Evolutionary conservation across 2,888 invertebrate species (phyloP), one percentile per base, ranked within the genome.

Genomic region (Ariolimax columbianus): DNA sequence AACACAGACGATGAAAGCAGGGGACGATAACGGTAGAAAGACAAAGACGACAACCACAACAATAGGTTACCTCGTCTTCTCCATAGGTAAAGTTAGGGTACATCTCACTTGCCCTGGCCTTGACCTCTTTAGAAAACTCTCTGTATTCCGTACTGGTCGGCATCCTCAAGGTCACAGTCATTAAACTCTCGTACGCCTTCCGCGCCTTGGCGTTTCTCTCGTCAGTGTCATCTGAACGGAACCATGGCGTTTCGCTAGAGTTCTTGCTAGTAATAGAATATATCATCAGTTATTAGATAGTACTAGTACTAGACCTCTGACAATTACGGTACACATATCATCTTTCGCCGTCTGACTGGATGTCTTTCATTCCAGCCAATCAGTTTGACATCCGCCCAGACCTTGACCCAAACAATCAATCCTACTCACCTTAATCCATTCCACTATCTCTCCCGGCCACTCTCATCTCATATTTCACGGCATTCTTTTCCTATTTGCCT

Each of bases 231-330:
- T 96, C 96, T 89, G 96, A 95, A 87, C 97, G 96, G 91, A 96
- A 96, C 99, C 99, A 99, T 0, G 99, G 99, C 90, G 96, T 96
- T 84, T 93, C 91, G 75, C 92, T 93, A 47, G 93, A 91, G 84
- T 93, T 92, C 87, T 94, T 92, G 88, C 94, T 94, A 9, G 33
- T 3, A 75, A 33, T 30, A 30, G 33, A 51, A 51, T 43, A 7
- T 9, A 75, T 30, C 43, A 19, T 19, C 63, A 40, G 30, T 59
- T 38, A 30, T 77, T 19, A 55, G 23, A 55, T 19, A 55, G 55
- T 3, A 55, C 55, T 19, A 19, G 23, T 55, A 19, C 19, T 47
- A 47, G 47, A 47, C 7, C n/a, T n/a, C n/a, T 47, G 14, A 11
- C 47, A 47, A 47, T 47, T 47, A 47, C 14, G 7, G 7, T 47